A percentile compares a stretch with the other conserved stretches of the same genome.
phyloP scores from a whole-genome alignment of 2,113 vertebrate genomes.

The Chlorodrepanis virens region DNA sequence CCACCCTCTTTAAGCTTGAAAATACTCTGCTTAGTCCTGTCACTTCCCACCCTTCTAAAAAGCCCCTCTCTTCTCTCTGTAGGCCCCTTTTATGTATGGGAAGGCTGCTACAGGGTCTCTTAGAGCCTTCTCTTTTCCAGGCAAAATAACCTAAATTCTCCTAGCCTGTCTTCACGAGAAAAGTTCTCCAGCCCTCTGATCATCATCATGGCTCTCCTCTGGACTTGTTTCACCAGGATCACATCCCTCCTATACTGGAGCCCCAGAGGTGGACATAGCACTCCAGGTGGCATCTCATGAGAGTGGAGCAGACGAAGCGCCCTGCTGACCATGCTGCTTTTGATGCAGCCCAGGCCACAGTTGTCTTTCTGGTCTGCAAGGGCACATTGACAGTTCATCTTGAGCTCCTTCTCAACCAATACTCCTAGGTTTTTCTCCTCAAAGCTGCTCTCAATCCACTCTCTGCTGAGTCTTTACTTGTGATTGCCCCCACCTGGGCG shows the following conservation, averaged over 20 bases:
- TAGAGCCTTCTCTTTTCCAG: background rate
- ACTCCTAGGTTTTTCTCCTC: background rate
- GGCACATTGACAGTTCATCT: no score
- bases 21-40: background rate
- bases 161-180: background rate
- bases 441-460: background rate
- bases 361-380: background rate
- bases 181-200: background rate
- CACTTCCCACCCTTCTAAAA: background rate
- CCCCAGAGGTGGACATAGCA: background rate
- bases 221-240: background rate
- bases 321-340: background rate
- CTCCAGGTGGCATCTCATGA: background rate
- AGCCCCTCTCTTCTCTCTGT: background rate
- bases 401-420: background rate
- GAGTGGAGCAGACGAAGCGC: background rate
- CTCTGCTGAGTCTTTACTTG: background rate
- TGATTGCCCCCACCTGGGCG: background rate
- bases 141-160: background rate
- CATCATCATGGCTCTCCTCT: background rate
- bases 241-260: fast-evolving
- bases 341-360: no score
- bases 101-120: background rate
- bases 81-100: background rate
- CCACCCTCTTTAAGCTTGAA: background rate